phyloP scores from a whole-genome alignment of 2,797 vertebrate species.

The Artibeus lituratus region DNA sequence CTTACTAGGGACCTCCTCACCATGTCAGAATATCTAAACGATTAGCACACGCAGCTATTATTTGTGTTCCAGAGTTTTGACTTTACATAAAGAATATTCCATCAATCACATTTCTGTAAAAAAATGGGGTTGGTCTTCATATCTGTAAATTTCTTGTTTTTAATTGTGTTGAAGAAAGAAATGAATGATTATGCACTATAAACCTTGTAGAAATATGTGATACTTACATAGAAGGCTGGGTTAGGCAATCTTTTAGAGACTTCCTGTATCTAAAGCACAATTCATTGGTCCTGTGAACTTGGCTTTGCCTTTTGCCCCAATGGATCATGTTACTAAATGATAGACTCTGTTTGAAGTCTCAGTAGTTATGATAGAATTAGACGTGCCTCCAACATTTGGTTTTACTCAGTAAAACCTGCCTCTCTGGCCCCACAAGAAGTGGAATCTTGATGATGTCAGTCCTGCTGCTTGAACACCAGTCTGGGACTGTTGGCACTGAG shows the following conservation, averaged over 20 bases:
- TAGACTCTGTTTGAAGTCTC: background rate
- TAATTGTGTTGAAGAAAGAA: background rate
- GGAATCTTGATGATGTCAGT: constrained; percentile 45
- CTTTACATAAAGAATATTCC: background rate
- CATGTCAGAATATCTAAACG: background rate
- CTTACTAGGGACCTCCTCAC: background rate
- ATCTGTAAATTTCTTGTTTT: background rate
- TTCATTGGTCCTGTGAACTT: background rate
- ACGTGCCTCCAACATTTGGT: background rate
- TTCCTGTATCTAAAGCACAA: background rate
- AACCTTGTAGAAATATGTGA: background rate
- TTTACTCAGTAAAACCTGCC: constrained; percentile 38
- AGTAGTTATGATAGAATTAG: background rate
- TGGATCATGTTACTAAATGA: background rate
- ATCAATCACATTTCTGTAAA: background rate
- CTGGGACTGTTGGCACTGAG: background rate
- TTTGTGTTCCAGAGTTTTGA: background rate
- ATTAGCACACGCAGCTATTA: background rate
- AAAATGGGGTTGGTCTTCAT: background rate
- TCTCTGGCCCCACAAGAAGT: background rate
- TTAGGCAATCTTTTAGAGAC: background rate
- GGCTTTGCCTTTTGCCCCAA: background rate
- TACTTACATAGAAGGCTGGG: background rate
- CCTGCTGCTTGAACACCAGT: background rate
- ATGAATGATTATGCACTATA: background rate